These are phyloP conservation scores for Porites cylindrica DNA, from an alignment of 92 coral and sea anemone species.

Conservation along the genomic window DNA sequence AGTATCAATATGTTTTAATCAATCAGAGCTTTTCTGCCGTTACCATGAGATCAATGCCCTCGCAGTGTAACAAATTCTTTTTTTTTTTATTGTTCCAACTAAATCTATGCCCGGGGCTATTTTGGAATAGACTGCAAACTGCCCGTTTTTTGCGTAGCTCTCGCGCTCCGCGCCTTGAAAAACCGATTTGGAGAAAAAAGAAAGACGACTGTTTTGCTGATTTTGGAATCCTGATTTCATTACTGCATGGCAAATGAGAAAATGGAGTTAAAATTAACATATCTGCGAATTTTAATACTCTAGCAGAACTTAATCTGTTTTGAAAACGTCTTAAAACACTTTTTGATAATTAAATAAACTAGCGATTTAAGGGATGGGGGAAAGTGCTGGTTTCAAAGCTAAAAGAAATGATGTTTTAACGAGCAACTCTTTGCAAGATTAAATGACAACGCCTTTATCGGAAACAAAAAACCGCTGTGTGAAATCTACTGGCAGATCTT, in stretches of 20 bases:
- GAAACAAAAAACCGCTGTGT: background rate
- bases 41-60: background rate
- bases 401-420: constrained; percentile 13
- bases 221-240: background rate
- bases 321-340: background rate
- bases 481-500: constrained; percentile 8
- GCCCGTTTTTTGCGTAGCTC: too few relatives aligned
- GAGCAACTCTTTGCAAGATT: background rate
- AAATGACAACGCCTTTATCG: background rate
- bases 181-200: too few relatives aligned
- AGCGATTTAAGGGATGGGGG: background rate
- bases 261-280: constrained; percentile 20
- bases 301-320: background rate
- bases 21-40: background rate
- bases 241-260: background rate
- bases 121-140: too few relatives aligned
- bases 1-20: constrained; percentile 5
- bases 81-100: background rate
- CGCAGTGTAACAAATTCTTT: background rate
- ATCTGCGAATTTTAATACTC: background rate
- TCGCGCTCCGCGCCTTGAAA: too few relatives aligned
- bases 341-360: background rate
- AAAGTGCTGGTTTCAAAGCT: background rate
- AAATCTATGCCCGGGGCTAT: background rate
- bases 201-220: too few relatives aligned